Evolutionary conservation across 2,797 vertebrate species (phyloP).

Genomic region (Sphenodon punctatus): DNA sequence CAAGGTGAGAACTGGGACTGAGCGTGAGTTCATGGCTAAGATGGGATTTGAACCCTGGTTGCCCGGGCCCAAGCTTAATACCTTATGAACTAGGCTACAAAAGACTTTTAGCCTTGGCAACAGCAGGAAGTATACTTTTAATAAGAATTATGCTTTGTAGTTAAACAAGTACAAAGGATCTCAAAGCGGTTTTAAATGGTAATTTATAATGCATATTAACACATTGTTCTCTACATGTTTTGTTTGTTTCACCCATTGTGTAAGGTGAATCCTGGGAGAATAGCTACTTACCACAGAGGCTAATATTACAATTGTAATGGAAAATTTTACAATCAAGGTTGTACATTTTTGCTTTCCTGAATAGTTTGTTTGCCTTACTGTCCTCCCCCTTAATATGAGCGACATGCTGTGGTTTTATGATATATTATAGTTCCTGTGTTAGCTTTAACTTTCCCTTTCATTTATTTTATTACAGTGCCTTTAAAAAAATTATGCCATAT

Average conservation of each 20-base stretch:
- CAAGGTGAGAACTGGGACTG: too few species aligned
- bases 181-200: background rate
- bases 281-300: background rate
- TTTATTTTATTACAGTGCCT: conserved; percentile 51
- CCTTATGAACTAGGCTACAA: too few species aligned
- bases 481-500: conserved; percentile 1
- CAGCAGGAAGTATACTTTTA: too few species aligned
- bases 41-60: too few species aligned
- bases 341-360: background rate
- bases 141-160: background rate
- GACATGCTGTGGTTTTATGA: background rate
- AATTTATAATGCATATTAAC: too few species aligned
- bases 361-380: background rate
- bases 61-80: too few species aligned
- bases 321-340: background rate
- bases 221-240: too few species aligned
- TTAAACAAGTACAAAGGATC: background rate
- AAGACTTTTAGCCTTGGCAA: too few species aligned
- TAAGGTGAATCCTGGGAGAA: background rate
- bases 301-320: background rate
- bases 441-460: conserved; percentile 44
- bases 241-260: too few species aligned
- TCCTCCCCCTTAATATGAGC: background rate
- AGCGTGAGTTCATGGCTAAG: too few species aligned
- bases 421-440: conserved; percentile 26